Percentiles rank a stretch among this genome's conserved stretches.
Evolutionary conservation across 2,113 vertebrate species (phyloP).

Genomic region (Vicugna pacos): DNA sequence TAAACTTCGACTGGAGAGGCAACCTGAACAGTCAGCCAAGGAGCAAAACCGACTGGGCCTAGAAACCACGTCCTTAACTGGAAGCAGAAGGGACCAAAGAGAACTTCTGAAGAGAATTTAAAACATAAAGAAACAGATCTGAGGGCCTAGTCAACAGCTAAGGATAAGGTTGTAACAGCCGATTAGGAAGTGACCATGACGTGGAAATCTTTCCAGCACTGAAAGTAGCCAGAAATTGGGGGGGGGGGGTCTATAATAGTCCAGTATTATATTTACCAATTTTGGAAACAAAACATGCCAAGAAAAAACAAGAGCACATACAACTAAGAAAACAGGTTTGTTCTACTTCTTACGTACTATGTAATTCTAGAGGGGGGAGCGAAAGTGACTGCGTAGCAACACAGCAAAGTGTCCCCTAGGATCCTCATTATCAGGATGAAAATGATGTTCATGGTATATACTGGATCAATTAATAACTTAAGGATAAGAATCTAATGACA

Average conservation of each 20-base stretch:
- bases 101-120: neutral
- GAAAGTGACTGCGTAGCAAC: neutral
- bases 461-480: neutral
- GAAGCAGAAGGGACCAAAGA: neutral
- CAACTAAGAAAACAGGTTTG: neutral
- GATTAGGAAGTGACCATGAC: neutral
- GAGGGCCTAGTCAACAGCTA: neutral
- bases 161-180: neutral
- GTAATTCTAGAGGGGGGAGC: too few relatives aligned
- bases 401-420: neutral
- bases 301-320: neutral
- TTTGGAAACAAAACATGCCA: neutral
- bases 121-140: neutral
- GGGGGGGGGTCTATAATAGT: neutral
- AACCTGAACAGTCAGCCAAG: neutral
- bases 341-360: neutral
- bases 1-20: neutral
- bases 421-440: neutral
- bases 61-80: neutral
- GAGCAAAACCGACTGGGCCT: neutral
- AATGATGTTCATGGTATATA: neutral
- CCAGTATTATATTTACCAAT: neutral
- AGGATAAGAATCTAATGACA: neutral
- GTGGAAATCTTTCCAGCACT: neutral
- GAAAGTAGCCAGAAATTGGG: neutral